phyloP scores from a whole-genome alignment of 2,797 vertebrate genomes.

The Danio tinwini region DNA sequence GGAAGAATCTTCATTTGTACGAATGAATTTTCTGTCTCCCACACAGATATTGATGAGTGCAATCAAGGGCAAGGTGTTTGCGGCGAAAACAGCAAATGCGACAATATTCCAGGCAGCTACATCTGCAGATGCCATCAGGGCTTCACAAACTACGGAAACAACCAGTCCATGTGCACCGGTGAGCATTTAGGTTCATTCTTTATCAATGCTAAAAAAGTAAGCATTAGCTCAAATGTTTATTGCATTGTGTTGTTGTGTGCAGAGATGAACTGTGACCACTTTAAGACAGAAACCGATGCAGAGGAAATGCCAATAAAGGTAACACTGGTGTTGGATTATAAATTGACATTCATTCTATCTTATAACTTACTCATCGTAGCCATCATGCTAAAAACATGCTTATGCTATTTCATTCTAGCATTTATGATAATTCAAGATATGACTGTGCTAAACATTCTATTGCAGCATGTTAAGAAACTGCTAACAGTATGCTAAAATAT shows the following conservation, averaged over 20 bases:
- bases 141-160: slow-evolving; percentile 69
- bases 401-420: too few relatives aligned
- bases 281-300: neutral
- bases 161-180: slow-evolving; percentile 70
- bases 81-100: slow-evolving; percentile 62
- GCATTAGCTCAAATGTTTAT: neutral
- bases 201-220: neutral
- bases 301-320: neutral
- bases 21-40: neutral
- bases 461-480: too few relatives aligned
- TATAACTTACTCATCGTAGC: too few relatives aligned
- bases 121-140: slow-evolving; percentile 68
- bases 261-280: slow-evolving; percentile 43
- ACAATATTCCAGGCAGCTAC: slow-evolving; percentile 67
- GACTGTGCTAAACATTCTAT: too few relatives aligned
- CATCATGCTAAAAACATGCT: too few relatives aligned
- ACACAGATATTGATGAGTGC: slow-evolving; percentile 73
- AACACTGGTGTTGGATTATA: neutral
- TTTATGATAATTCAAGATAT: too few relatives aligned
- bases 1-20: neutral
- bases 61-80: slow-evolving; percentile 50
- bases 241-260: neutral
- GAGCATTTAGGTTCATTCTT: slow-evolving; percentile 30
- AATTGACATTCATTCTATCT: too few relatives aligned
- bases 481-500: too few relatives aligned